Evolutionary conservation across 2,113 vertebrate genomes (phyloP), one percentile per base, ranked within the genome.

Genomic region (Pimephales promelas): DNA sequence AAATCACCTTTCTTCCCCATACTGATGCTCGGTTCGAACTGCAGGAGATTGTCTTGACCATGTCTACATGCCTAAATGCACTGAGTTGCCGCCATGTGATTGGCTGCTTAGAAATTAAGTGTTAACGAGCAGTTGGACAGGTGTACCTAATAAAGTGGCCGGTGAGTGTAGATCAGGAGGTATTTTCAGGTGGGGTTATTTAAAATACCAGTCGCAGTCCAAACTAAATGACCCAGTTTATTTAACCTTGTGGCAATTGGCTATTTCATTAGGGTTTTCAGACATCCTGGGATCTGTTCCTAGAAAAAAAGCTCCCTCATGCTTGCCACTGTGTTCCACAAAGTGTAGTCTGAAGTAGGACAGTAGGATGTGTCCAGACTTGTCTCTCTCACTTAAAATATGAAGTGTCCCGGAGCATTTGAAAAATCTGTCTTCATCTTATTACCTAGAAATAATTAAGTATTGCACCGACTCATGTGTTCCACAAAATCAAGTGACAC

Each of bases 221-320:
- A 68, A 81, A 81, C 79, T 64, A 22, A 81, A 68, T 54, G 79
- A 81, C 79, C 62, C 28, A 81, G 62, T 81, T 81, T 70, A 62
- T 80, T 66, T 80, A 80, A 80, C 78, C 78, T 80, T 80, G 78
- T 80, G 47, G 62, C 79, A 81, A 81, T 18, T 68, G 79, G 18
- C 22, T 11, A 36, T 81, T 70, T 70, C 62, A 81, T 45, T 45
- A 81, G 61, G 62, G 45, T 81, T 64, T 81, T 68, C 26, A 81
- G 47, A 81, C 47, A 54, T 70, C 26, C 62, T 81, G 79, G 79
- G 79, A 81, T 70, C 79, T n/a, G 79, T 70, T 81, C 79, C 79
- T 54, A 81, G 77, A 62, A 47, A 66, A 36, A 81, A 62, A 43
- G 8, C 79, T 72, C 52, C 73, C 34, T 77, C 36, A 59, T 47